These are phyloP conservation scores for Xiphophorus maculatus DNA, from an alignment of 2,113 vertebrate genomes.

Conservation along the genomic window DNA sequence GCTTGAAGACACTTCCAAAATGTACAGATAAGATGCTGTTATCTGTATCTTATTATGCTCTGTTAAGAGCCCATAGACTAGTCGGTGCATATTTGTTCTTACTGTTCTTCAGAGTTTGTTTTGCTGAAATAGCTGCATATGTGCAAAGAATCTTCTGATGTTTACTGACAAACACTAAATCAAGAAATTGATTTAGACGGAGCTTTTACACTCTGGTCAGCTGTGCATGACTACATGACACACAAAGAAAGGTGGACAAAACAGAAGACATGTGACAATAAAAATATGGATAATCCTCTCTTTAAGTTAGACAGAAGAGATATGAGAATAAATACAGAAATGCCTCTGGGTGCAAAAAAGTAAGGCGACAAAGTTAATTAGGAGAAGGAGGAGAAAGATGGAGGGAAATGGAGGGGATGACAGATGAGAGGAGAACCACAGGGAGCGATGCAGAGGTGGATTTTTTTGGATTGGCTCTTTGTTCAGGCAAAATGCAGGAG, in stretches of 20 bases:
- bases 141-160: slow-evolving; percentile 24
- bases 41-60: slow-evolving; percentile 9
- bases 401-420: slow-evolving; percentile 19
- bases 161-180: slow-evolving; percentile 15
- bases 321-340: slow-evolving; percentile 8
- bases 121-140: slow-evolving; percentile 5
- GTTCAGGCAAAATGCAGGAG: slow-evolving; percentile 53
- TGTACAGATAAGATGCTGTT: slow-evolving; percentile 20
- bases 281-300: background rate
- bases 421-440: slow-evolving; percentile 39
- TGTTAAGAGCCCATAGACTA: slow-evolving; percentile 34
- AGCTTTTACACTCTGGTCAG: slow-evolving; percentile 38
- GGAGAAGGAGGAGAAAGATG: slow-evolving; percentile 21
- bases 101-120: slow-evolving; percentile 2
- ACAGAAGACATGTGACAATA: background rate
- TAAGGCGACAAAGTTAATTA: slow-evolving; percentile 17
- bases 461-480: slow-evolving; percentile 49
- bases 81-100: background rate
- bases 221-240: slow-evolving; percentile 34
- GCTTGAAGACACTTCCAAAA: slow-evolving; percentile 23
- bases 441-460: slow-evolving; percentile 38
- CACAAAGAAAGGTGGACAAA: slow-evolving; percentile 2
- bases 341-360: slow-evolving; percentile 17
- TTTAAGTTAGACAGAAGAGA: slow-evolving; percentile 15
- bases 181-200: slow-evolving; percentile 32